Evolutionary conservation across 2,113 vertebrate genomes (phyloP).

Genomic region (Aegotheles bennettii): DNA sequence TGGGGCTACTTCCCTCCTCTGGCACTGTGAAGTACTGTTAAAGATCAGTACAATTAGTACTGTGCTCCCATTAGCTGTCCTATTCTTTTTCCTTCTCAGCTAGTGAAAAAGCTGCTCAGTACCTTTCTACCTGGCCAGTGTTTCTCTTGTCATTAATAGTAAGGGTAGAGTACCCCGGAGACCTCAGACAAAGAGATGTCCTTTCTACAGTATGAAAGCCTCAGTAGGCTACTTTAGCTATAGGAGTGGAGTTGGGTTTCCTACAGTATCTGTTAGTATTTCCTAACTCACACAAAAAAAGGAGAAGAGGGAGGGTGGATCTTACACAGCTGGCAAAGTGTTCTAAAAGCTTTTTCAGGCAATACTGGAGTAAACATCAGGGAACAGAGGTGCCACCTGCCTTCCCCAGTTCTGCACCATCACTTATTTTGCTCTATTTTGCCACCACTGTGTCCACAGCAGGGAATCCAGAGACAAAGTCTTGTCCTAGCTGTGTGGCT

Average conservation of each 20-base stretch:
- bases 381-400: neutral
- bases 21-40: neutral
- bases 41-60: neutral
- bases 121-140: neutral
- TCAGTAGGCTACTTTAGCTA: neutral
- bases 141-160: neutral
- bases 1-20: neutral
- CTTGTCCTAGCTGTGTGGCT: neutral
- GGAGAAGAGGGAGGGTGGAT: neutral
- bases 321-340: neutral
- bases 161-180: neutral
- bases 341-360: neutral
- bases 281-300: neutral
- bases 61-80: neutral
- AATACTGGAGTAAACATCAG: neutral
- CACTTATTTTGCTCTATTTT: neutral
- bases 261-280: neutral
- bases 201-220: neutral
- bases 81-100: neutral
- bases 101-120: neutral
- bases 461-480: neutral
- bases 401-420: neutral
- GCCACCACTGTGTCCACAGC: accelerated
- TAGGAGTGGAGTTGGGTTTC: neutral
- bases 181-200: neutral